phyloP scores from a whole-genome alignment of 2,888 invertebrate genomes.

The Agelastica alni region DNA sequence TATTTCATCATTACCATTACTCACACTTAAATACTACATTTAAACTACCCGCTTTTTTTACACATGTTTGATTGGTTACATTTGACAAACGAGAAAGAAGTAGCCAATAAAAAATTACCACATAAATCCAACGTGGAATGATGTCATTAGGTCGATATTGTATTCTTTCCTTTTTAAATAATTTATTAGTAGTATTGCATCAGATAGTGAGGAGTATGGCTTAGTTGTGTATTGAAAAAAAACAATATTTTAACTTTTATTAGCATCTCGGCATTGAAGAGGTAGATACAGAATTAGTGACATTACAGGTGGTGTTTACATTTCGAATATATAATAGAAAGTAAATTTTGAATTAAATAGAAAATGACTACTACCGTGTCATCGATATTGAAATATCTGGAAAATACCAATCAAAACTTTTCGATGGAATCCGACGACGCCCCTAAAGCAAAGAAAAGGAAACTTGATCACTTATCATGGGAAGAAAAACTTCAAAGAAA shows the following conservation, averaged over 20 bases:
- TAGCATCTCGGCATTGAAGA: no score
- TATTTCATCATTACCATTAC: no score
- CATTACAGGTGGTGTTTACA: no score
- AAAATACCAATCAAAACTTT: conserved; percentile 40
- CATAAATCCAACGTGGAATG: conserved; percentile 13
- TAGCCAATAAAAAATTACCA: conserved; percentile 17
- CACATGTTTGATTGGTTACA: background rate
- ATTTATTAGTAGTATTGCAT: no score
- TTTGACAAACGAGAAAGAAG: background rate
- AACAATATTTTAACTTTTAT: no score
- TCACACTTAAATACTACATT: no score
- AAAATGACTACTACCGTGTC: conserved; percentile 36
- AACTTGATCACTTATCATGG: conserved; percentile 82
- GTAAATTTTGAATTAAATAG: no score
- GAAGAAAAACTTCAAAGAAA: conserved; percentile 87
- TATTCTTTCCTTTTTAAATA: no score
- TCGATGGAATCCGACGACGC: conserved; percentile 43
- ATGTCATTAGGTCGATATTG: conserved; percentile 9
- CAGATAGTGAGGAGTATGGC: no score
- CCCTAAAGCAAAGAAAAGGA: conserved; percentile 66
- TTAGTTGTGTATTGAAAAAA: no score
- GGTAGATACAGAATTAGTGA: no score
- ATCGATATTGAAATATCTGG: conserved; percentile 50
- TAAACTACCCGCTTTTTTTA: conserved; percentile 2
- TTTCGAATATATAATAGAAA: no score